Evolutionary conservation across 2,888 invertebrate species (phyloP).

Genomic region (Drosophila nigritarsus): DNA sequence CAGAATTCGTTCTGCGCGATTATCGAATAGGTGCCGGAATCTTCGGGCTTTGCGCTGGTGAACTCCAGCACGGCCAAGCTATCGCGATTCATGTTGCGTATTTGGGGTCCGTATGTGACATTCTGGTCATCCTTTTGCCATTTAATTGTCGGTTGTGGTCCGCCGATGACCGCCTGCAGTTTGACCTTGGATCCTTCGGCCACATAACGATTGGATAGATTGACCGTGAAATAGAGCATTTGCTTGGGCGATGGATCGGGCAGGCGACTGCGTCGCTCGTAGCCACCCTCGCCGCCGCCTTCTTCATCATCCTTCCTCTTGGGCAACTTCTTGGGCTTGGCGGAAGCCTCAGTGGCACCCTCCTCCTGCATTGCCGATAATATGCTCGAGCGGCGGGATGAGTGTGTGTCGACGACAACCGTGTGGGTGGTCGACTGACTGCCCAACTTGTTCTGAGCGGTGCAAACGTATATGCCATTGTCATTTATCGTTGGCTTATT

Average conservation of each 20-base stretch:
- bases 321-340: slow-evolving; percentile 68
- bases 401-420: slow-evolving; percentile 86
- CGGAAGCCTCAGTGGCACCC: slow-evolving; percentile 45
- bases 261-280: slow-evolving; percentile 86
- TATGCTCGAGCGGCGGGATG: slow-evolving; percentile 83
- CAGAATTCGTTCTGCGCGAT: slow-evolving; percentile 91
- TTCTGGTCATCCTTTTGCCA: slow-evolving; percentile 90
- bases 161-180: slow-evolving; percentile 91
- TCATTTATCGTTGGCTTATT: slow-evolving; percentile 89
- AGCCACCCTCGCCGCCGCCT: slow-evolving; percentile 85
- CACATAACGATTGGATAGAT: slow-evolving; percentile 83
- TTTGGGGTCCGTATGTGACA: slow-evolving; percentile 82
- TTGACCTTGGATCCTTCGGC: slow-evolving; percentile 90
- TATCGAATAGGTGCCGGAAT: slow-evolving; percentile 93
- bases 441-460: slow-evolving; percentile 90
- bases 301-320: slow-evolving; percentile 80
- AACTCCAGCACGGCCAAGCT: slow-evolving; percentile 92
- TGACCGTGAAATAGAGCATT: slow-evolving; percentile 83
- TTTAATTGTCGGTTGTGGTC: slow-evolving; percentile 89
- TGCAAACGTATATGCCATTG: slow-evolving; percentile 85
- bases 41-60: slow-evolving; percentile 88
- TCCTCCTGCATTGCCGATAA: slow-evolving; percentile 79
- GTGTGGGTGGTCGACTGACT: slow-evolving; percentile 90
- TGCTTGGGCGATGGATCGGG: slow-evolving; percentile 85
- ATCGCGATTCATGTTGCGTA: slow-evolving; percentile 85